Percentiles rank a stretch among this genome's conserved stretches.
Conservation (phyloP, 2,113 vertebrate species). For the Limnothrissa miodon region DNA sequence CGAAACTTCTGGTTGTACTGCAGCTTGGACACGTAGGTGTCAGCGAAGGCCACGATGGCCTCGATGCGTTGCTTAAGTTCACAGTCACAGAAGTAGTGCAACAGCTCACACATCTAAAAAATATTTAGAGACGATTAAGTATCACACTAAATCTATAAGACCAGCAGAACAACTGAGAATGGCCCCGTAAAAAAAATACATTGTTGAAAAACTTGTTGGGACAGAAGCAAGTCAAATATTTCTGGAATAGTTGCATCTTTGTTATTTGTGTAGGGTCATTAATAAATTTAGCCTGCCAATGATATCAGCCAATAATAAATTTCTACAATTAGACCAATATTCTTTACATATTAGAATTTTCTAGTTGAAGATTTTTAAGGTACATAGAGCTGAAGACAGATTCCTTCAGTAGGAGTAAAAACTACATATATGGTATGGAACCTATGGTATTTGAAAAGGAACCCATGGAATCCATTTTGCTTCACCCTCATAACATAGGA, state of each 20-base stretch:
- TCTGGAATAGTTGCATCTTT: not conserved
- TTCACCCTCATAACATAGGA: too few species aligned
- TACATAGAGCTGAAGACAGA: too few species aligned
- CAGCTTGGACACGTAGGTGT: constrained; percentile 89
- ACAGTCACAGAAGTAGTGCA: constrained; percentile 97
- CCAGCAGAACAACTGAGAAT: not conserved
- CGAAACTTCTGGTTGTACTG: constrained; percentile 96
- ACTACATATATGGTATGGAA: not conserved
- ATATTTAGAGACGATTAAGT: not conserved
- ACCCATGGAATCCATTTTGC: not conserved
- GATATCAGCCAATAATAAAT: not conserved
- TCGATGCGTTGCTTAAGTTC: constrained; percentile 94
- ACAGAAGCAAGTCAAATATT: not conserved
- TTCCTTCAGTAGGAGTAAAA: not conserved
- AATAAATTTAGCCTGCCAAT: not conserved
- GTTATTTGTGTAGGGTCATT: not conserved
- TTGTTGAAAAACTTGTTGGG: not conserved
- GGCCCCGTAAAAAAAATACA: not conserved
- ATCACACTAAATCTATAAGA: not conserved
- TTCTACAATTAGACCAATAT: not conserved
- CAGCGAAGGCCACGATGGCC: constrained; percentile 91
- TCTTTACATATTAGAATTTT: not conserved
- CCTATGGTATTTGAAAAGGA: not conserved
- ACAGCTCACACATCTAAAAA: constrained; percentile 91
- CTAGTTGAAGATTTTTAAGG: too few species aligned